Evolutionary conservation across 2,888 invertebrate genomes (phyloP), one percentile per base, ranked within the genome.

Genomic region (Archaeoteleia sp.): DNA sequence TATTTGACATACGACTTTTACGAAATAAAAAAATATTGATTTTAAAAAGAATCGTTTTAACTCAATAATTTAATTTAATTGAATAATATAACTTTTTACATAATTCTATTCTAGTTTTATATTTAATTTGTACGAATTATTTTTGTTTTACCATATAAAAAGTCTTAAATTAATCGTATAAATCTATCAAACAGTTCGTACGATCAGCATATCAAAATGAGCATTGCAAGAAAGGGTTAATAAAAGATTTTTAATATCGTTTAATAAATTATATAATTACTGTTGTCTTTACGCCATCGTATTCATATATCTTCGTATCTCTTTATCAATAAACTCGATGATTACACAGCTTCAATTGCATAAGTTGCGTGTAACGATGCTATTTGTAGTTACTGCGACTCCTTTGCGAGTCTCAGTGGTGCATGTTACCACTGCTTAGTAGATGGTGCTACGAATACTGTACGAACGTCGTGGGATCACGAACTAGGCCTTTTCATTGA

Each of bases 321-420:
- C 12, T 35, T 30, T 43, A 63, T 55, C 54, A 42, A 63, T 55
- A 63, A 63, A 15, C 30, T 35, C 1, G 10, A 35, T 46, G 42
- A 54, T 62, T 62, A 63, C 43, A 13, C 30, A 17, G 74, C 74
- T 71, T 63, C 77, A 78, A 80, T 80, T 78, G 77, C 74, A 77
- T 78, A 80, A 81, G 81, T 80, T 79, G 79, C 80, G 78, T 80
- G 77, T 80, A 80, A 80, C 80, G 81, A 79, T 76, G 79, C 79
- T 79, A 79, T 80, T 81, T 80, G 81, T 78, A 80, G 78, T 79
- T 79, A 78, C 72, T 70, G 72, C 71, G n/a, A n/a, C n/a, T n/a
- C n/a, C n/a, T n/a, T n/a, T n/a, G n/a, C n/a, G 8, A 48, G 58
- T 43, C 48, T 40, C 48, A 58, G n/a, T 37, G 43, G 43, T 9